Evolutionary conservation across 2,888 invertebrate genomes (phyloP).

Genomic region (Galerucella nymphaeae): DNA sequence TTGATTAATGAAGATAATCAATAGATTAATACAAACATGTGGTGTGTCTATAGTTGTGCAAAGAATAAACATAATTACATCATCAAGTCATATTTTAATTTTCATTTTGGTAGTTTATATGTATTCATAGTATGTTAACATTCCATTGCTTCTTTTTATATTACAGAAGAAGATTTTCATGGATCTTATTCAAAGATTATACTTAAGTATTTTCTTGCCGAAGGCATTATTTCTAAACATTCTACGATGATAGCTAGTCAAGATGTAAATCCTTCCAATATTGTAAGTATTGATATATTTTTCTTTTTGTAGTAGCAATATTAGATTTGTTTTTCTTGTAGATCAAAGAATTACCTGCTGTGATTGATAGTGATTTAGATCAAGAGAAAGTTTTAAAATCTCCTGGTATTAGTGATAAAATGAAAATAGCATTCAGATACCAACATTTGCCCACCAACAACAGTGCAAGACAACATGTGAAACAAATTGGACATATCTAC

Average conservation of each 20-base stretch:
- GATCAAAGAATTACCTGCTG: slow-evolving; percentile 73
- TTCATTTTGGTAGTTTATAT: too few relatives aligned
- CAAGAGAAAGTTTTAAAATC: slow-evolving; percentile 44
- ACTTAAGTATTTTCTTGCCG: slow-evolving; percentile 88
- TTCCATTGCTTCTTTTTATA: slow-evolving; percentile 28
- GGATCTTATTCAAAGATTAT: slow-evolving; percentile 82
- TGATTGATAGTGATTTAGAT: slow-evolving; percentile 65
- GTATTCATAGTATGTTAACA: too few relatives aligned
- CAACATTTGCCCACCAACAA: slow-evolving; percentile 74
- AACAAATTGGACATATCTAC: slow-evolving; percentile 81
- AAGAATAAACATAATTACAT: too few relatives aligned
- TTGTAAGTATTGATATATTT: slow-evolving; percentile 66
- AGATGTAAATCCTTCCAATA: slow-evolving; percentile 73
- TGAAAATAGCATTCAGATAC: slow-evolving; percentile 94
- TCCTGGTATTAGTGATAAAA: slow-evolving; percentile 67
- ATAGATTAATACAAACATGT: too few relatives aligned
- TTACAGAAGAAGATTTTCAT: slow-evolving; percentile 86
- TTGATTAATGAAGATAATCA: too few relatives aligned
- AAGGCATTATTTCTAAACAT: slow-evolving; percentile 83
- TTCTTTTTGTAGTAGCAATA: background rate
- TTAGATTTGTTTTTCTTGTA: slow-evolving; percentile 55
- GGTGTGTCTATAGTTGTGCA: too few relatives aligned
- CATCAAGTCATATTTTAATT: too few relatives aligned
- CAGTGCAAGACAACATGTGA: slow-evolving; percentile 61
- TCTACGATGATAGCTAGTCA: slow-evolving; percentile 78